Conservation (phyloP, 1,140 invertebrate genomes). For the Drosophila asahinai region DNA sequence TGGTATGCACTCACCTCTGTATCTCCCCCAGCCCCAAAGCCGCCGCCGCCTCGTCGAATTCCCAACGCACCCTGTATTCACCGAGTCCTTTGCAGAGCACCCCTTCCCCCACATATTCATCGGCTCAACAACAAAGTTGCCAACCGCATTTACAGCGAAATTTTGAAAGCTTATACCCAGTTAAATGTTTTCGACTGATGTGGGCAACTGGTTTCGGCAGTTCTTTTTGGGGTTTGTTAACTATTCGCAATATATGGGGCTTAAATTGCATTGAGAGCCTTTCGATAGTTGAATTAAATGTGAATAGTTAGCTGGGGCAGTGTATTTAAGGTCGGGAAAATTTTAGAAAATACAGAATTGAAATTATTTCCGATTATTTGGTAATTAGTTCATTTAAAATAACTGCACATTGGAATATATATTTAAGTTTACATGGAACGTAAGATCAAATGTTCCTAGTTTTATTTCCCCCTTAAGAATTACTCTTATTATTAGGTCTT, state of each 20-base stretch:
- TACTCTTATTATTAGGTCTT: too few species aligned
- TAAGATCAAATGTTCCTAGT: too few species aligned
- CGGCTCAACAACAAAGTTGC: slow-evolving; percentile 50
- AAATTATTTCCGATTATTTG: neutral
- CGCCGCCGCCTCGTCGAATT: neutral
- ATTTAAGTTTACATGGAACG: too few species aligned
- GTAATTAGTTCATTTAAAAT: neutral
- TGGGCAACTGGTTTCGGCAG: slow-evolving; percentile 1
- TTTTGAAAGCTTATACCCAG: slow-evolving; percentile 31
- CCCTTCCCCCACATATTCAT: neutral
- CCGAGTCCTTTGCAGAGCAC: neutral
- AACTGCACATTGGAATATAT: too few species aligned
- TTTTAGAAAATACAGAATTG: neutral
- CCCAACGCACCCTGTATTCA: neutral
- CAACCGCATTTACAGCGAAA: slow-evolving; percentile 49
- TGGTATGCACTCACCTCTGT: slow-evolving; percentile 63
- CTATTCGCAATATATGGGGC: slow-evolving; percentile 20
- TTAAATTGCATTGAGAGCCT: slow-evolving; percentile 20
- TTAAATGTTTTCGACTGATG: slow-evolving; percentile 36
- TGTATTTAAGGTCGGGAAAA: neutral
- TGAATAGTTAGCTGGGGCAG: neutral
- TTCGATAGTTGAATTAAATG: neutral
- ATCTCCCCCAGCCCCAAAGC: slow-evolving; percentile 11
- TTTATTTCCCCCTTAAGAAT: too few species aligned
- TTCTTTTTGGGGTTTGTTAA: slow-evolving; percentile 23